Conservation (phyloP, 2,797 vertebrate species). For the Chaetodon trifasciatus region DNA sequence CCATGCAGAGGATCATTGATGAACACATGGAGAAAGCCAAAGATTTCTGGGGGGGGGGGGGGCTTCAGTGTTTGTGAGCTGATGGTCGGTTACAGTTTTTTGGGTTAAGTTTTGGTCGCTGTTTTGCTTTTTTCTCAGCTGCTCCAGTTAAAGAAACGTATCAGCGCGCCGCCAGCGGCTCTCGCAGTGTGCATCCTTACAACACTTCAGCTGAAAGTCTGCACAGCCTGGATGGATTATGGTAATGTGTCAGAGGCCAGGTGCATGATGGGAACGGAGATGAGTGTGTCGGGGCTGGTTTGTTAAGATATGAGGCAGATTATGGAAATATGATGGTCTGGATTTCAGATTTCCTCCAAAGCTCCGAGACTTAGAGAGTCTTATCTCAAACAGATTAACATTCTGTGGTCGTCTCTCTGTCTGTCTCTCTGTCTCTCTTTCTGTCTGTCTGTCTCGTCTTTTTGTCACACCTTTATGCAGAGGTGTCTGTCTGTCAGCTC, state of each 20-base stretch:
- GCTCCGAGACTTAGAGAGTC: constrained; percentile 39
- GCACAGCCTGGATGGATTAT: constrained; percentile 50
- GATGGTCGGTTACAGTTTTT: no score
- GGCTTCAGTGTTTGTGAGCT: no score
- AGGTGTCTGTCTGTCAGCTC: not conserved
- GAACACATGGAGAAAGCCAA: no score
- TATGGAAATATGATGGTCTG: constrained; percentile 65
- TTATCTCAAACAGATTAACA: constrained; percentile 54
- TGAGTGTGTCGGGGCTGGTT: constrained; percentile 22
- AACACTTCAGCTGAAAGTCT: constrained; percentile 11
- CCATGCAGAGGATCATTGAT: no score
- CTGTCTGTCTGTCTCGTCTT: not conserved
- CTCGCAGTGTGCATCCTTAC: not conserved
- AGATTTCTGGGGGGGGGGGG: no score
- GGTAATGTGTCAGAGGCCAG: constrained; percentile 56
- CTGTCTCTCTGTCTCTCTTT: not conserved
- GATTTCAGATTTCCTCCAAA: constrained; percentile 48
- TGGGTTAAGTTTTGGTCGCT: not conserved
- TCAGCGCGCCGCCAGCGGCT: not conserved
- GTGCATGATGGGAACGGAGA: constrained; percentile 62
- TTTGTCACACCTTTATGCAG: no score
- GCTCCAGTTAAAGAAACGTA: not conserved
- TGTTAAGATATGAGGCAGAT: constrained; percentile 52
- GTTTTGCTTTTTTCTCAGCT: not conserved
- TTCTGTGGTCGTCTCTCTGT: constrained; percentile 9